These are phyloP conservation scores for Axinella damicornis DNA, from an alignment of 37 sponge, comb jelly and placozoan genomes.

Conservation along the genomic window DNA sequence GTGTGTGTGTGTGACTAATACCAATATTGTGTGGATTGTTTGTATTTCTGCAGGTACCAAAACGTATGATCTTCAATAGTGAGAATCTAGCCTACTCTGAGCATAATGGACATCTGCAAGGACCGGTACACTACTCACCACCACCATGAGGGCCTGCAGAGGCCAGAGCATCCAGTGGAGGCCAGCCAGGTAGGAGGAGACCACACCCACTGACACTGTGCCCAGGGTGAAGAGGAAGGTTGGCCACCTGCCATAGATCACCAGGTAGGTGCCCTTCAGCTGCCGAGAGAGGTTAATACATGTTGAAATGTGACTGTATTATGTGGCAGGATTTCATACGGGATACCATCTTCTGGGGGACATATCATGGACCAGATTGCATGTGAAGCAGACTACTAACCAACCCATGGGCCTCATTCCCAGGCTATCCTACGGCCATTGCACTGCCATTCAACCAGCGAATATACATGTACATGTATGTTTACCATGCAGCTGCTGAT, in stretches of 20 bases:
- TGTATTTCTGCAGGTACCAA: too few species aligned
- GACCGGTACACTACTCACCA: constrained; percentile 36
- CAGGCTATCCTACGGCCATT: too few species aligned
- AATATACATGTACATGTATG: too few species aligned
- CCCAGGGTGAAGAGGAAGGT: constrained; percentile 49
- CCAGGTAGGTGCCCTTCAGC: constrained; percentile 87
- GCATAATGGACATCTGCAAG: too few species aligned
- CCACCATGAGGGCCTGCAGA: constrained; percentile 55
- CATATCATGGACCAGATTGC: too few species aligned
- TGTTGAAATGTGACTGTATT: too few species aligned
- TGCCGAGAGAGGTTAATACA: constrained; percentile 10
- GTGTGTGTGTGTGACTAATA: constrained; percentile 13
- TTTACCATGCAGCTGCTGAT: too few species aligned
- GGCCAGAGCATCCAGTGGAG: constrained; percentile 76
- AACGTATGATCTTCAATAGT: not conserved
- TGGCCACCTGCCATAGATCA: constrained; percentile 77
- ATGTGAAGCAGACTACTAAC: too few species aligned
- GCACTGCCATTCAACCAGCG: too few species aligned
- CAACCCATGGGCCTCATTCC: too few species aligned
- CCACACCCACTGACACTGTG: constrained; percentile 60
- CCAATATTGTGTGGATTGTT: constrained; percentile 5
- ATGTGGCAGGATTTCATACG: too few species aligned
- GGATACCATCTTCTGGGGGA: too few species aligned
- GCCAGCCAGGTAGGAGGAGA: constrained; percentile 45
- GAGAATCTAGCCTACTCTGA: not conserved